A percentile compares a stretch with the other conserved stretches of the same genome.
phyloP scores from a whole-genome alignment of 2,888 invertebrate genomes.

The Volucella zonaria region DNA sequence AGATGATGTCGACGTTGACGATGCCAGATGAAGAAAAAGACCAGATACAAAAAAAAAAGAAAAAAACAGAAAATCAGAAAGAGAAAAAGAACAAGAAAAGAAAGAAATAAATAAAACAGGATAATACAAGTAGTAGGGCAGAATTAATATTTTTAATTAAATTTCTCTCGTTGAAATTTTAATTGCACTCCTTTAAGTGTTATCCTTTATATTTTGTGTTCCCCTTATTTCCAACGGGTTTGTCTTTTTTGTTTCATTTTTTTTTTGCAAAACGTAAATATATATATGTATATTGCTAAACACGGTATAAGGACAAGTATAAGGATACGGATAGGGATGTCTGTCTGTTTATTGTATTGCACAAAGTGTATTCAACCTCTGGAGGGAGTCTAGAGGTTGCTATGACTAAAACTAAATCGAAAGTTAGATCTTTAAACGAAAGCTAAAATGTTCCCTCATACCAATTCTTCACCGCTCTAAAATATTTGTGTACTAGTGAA shows the following conservation, averaged over 20 bases:
- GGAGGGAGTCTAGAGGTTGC: background rate
- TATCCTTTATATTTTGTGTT: conserved; percentile 57
- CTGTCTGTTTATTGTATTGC: conserved; percentile 11
- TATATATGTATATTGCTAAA: conserved; percentile 57
- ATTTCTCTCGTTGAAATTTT: conserved; percentile 71
- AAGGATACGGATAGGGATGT: conserved; percentile 30
- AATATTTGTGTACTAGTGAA: background rate
- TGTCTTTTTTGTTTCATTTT: conserved; percentile 5
- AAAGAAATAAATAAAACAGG: conserved; percentile 59
- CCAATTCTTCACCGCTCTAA: background rate
- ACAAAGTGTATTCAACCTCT: conserved; percentile 17
- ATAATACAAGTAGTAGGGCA: conserved; percentile 61
- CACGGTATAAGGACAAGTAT: background rate
- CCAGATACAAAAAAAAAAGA: conserved; percentile 26
- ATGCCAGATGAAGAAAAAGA: conserved; percentile 18
- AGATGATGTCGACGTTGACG: background rate
- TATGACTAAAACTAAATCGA: conserved; percentile 22
- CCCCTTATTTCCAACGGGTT: background rate
- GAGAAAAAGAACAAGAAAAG: conserved; percentile 42
- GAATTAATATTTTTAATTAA: conserved; percentile 74
- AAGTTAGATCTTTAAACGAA: conserved; percentile 9
- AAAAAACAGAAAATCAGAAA: conserved; percentile 17
- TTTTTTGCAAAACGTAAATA: conserved; percentile 13
- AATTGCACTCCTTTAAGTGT: conserved; percentile 68
- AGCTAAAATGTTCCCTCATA: background rate